Evolutionary conservation across 2,888 invertebrate species (phyloP).

Genomic region (Dendrolimus houi): DNA sequence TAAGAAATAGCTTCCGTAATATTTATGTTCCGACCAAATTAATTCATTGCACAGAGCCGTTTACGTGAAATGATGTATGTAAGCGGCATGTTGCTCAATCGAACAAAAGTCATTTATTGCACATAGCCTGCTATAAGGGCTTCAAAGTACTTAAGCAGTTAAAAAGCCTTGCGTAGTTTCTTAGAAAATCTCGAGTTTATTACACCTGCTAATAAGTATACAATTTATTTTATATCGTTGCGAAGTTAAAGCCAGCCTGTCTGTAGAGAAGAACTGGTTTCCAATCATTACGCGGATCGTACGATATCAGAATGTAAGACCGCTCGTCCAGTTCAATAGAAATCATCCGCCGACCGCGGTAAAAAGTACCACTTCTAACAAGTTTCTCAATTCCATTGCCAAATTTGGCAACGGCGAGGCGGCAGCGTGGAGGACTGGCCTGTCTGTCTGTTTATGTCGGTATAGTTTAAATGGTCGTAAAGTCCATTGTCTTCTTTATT

Average conservation of each 20-base stretch:
- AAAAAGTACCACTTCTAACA: slow-evolving; percentile 55
- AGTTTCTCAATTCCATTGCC: slow-evolving; percentile 62
- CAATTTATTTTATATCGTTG: slow-evolving; percentile 8
- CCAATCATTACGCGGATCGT: slow-evolving; percentile 29
- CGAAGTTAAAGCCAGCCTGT: slow-evolving; percentile 34
- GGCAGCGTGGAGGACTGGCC: slow-evolving; percentile 32
- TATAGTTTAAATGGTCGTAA: not conserved
- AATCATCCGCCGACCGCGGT: slow-evolving; percentile 40
- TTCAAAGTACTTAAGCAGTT: too few species aligned
- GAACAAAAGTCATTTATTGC: not conserved
- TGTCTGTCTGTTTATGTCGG: slow-evolving; percentile 13
- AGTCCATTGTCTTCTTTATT: slow-evolving; percentile 1
- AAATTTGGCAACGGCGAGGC: slow-evolving; percentile 40
- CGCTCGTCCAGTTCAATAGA: slow-evolving; percentile 40
- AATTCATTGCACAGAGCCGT: not conserved
- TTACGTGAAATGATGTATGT: not conserved
- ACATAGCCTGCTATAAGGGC: too few species aligned
- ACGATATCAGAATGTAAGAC: slow-evolving; percentile 26
- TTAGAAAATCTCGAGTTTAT: not conserved
- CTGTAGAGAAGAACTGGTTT: slow-evolving; percentile 27
- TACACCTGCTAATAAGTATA: not conserved
- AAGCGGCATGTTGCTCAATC: not conserved
- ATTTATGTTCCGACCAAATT: not conserved
- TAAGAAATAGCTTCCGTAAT: not conserved
- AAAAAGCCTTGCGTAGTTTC: not conserved